phyloP scores from a whole-genome alignment of 2,888 invertebrate species.

The Uropetala carovei region DNA sequence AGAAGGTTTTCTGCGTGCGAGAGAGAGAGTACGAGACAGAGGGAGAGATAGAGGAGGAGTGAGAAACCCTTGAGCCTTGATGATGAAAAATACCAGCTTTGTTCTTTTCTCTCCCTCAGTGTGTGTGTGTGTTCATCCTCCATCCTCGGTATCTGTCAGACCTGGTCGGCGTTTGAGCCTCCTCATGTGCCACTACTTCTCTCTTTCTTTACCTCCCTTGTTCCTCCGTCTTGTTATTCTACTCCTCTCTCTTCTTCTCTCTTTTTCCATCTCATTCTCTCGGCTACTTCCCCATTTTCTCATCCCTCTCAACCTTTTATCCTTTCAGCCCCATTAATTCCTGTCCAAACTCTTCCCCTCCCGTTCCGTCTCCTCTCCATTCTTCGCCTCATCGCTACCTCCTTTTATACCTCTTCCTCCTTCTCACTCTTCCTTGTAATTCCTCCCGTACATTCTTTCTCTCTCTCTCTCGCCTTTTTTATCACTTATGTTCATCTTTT shows the following conservation, averaged over 20 bases:
- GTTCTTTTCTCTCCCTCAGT: slow-evolving; percentile 10
- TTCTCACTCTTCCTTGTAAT: neutral
- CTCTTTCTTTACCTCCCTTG: neutral
- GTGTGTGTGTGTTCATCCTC: slow-evolving; percentile 52
- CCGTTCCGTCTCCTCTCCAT: neutral
- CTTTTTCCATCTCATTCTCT: neutral
- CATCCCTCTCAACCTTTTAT: slow-evolving; percentile 6
- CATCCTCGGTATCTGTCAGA: slow-evolving; percentile 45
- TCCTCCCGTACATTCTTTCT: neutral
- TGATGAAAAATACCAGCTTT: slow-evolving; percentile 64
- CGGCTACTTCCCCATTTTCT: neutral
- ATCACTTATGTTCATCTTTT: neutral
- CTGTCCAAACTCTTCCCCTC: slow-evolving; percentile 29
- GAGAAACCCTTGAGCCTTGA: slow-evolving; percentile 41
- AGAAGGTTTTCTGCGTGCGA: neutral
- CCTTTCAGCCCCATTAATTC: slow-evolving; percentile 60
- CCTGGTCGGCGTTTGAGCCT: neutral
- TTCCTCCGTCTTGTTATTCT: neutral
- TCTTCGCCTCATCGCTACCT: neutral
- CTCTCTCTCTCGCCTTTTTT: neutral
- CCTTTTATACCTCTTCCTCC: neutral
- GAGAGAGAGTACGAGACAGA: neutral
- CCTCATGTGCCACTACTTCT: neutral
- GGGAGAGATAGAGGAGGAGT: neutral
- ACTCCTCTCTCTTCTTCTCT: neutral